Percentiles rank a stretch among this genome's conserved stretches.
Conservation (phyloP, 2,797 vertebrate species). For the Podarcis siculus region DNA sequence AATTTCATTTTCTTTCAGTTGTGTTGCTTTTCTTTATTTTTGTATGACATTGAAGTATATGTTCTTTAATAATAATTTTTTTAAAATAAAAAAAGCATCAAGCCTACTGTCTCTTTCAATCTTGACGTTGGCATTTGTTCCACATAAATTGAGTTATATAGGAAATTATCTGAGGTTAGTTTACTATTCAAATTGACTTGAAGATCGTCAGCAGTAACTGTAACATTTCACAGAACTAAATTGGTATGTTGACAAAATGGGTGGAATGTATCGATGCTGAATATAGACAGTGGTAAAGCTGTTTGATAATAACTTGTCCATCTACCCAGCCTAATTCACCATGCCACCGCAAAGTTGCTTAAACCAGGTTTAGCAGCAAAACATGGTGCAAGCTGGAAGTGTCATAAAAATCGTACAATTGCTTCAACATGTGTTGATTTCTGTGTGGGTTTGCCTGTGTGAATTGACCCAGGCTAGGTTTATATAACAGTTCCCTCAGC, state of each 20-base stretch:
- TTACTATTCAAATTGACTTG: conserved; percentile 46
- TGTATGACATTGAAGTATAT: too few species aligned
- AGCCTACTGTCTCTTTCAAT: conserved; percentile 53
- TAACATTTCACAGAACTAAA: not conserved
- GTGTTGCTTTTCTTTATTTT: too few species aligned
- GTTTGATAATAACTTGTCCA: not conserved
- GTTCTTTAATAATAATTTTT: not conserved
- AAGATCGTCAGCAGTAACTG: conserved; percentile 50
- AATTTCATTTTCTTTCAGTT: too few species aligned
- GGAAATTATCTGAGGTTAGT: conserved; percentile 65
- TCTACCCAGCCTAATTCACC: not conserved
- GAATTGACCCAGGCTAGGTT: not conserved
- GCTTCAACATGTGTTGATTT: not conserved
- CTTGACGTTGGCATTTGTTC: conserved; percentile 61
- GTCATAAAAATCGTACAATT: not conserved
- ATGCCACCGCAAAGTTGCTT: not conserved
- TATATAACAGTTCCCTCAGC: not conserved
- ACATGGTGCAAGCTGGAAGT: not conserved
- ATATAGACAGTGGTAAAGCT: conserved; percentile 31
- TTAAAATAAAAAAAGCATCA: conserved; percentile 53
- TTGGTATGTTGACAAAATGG: not conserved
- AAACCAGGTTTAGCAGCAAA: not conserved
- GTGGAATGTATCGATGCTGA: not conserved
- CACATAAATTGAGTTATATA: conserved; percentile 61
- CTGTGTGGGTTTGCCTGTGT: not conserved